Evolutionary conservation across 1,140 invertebrate genomes (phyloP).

Genomic region (Drosophila ogumai): DNA sequence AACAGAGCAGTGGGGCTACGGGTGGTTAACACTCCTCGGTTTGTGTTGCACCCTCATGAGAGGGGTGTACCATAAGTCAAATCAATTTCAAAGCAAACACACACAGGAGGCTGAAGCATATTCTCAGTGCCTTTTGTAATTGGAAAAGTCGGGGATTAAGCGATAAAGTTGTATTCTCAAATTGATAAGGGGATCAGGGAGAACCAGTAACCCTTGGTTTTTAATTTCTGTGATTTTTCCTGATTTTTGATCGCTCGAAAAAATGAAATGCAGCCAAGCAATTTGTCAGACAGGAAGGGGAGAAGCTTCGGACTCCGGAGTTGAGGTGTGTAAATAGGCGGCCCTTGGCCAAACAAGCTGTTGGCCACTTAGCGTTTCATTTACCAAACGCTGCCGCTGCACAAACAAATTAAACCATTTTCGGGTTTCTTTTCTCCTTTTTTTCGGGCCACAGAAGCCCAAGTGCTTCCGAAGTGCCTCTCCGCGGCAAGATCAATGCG

Average conservation of each 20-base stretch:
- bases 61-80: slow-evolving; percentile 51
- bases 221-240: slow-evolving; percentile 8
- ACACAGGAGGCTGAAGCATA: slow-evolving; percentile 46
- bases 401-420: slow-evolving; percentile 80
- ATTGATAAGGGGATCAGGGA: slow-evolving; percentile 30
- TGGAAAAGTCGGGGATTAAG: slow-evolving; percentile 72
- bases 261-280: slow-evolving; percentile 21
- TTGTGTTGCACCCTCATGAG: slow-evolving; percentile 25
- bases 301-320: slow-evolving; percentile 17
- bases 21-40: slow-evolving; percentile 68
- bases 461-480: slow-evolving; percentile 71
- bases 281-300: slow-evolving; percentile 64
- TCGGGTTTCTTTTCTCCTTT: slow-evolving; percentile 36
- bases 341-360: slow-evolving; percentile 63
- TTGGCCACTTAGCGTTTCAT: slow-evolving; percentile 79
- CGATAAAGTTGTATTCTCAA: slow-evolving; percentile 69
- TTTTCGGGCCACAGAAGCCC: slow-evolving; percentile 70
- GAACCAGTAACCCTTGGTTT: slow-evolving; percentile 21
- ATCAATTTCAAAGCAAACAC: slow-evolving; percentile 54
- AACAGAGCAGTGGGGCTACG: slow-evolving; percentile 55
- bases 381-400: slow-evolving; percentile 73
- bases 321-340: slow-evolving; percentile 44
- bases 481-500: slow-evolving; percentile 68
- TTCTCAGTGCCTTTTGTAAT: slow-evolving; percentile 61
- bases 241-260: not conserved